A percentile compares a stretch with the other conserved stretches of the same genome.
phyloP scores from a whole-genome alignment of 1,140 invertebrate genomes.

The Riptortus pedestris region DNA sequence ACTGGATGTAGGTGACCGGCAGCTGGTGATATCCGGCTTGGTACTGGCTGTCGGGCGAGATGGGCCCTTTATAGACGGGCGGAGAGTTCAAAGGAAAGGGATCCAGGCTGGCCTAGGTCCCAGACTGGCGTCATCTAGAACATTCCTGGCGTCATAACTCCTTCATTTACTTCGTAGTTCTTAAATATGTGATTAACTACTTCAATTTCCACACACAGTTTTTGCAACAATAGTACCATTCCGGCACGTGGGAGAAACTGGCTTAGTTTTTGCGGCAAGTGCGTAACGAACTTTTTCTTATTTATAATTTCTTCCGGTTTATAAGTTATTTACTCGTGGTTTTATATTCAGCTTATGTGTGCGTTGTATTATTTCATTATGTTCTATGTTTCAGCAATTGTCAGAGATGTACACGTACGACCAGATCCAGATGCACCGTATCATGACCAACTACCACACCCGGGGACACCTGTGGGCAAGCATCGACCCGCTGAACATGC shows the following conservation, averaged over 20 bases:
- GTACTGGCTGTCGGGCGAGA: no score
- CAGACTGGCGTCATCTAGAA: no score
- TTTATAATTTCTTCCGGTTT: not conserved
- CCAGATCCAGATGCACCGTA: not conserved
- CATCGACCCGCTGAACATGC: slow-evolving; percentile 1
- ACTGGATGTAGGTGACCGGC: no score
- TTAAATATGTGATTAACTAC: no score
- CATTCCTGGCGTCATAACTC: no score
- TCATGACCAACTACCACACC: not conserved
- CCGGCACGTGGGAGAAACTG: not conserved
- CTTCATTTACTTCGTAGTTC: no score
- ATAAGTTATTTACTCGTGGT: not conserved
- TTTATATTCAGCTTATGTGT: not conserved
- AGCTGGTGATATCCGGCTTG: no score
- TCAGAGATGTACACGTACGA: not conserved
- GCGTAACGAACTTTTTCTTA: not conserved
- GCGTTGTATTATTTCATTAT: not conserved
- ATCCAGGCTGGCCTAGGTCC: no score
- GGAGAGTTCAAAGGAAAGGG: no score
- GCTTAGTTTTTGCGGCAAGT: not conserved
- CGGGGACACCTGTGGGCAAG: not conserved
- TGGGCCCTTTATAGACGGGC: no score
- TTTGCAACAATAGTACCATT: not conserved
- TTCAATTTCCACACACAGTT: not conserved
- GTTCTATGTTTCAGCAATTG: not conserved